Evolutionary conservation across 2,797 vertebrate genomes (phyloP), one percentile per base, ranked within the genome.

Genomic region (Furcifer pardalis): DNA sequence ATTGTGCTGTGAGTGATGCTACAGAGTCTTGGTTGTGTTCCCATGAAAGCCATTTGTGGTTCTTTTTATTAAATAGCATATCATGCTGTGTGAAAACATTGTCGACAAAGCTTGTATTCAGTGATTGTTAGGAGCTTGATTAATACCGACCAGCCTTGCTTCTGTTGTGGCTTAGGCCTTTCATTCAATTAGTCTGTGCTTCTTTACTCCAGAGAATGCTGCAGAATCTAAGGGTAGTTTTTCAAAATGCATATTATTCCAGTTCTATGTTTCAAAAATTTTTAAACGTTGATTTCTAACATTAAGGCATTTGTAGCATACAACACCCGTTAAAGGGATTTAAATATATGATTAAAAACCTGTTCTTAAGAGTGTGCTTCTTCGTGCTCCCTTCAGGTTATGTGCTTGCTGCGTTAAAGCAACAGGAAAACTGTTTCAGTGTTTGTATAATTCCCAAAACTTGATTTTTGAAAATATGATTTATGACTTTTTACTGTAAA

Each of bases 41-140:
- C 9, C 27, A n/a, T 2, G 42, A 71, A 84, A 84, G 44, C 21
- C 75, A 10, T 89, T 78, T 9, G 2, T 40, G 13, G 44, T 0
- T 86, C 77, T 59, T 84, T 23, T 68, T 66, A 40, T 7, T 30
- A 88, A 81, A 77, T 52, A 52, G n/a, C 40, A 75, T 69, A 79
- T 62, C 86, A 71, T 75, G 59, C 0, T 82, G 30, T 81, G 73
- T 13, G 75, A 69, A 69, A 71, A 69, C 25, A 23, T 42, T 1
- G 2, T 2, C 8, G 62, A 21, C 86, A 86, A 87, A 84, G 86
- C 88, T 87, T 72, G 0, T 0, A 0, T 79, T 90, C 74, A 21
- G 3, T 84, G n/a, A 79, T 90, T 79, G 65, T 82, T 83, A 83
- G 82, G 83, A 84, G 63, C 66, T 78, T 79, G 69, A 37, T 83